Conservation (phyloP, 2,113 vertebrate genomes). For the Stigmatopora argus region DNA sequence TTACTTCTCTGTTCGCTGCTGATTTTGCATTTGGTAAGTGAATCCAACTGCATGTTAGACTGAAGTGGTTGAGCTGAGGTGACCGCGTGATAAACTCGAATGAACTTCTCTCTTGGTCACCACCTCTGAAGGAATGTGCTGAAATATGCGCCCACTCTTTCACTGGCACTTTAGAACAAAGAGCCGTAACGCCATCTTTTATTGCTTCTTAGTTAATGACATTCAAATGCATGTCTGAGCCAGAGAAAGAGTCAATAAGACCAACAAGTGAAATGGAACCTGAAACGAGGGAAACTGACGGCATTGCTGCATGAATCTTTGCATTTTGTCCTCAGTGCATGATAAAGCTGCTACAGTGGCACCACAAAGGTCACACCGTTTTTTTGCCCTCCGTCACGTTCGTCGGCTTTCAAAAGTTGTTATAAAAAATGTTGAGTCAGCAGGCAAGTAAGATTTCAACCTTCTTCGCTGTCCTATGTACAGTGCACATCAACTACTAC, state of each 20-base stretch:
- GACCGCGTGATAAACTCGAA: conserved; percentile 45
- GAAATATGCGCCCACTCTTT: conserved; percentile 64
- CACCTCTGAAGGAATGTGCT: conserved; percentile 54
- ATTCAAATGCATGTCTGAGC: conserved; percentile 30
- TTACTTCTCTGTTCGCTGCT: conserved; percentile 77
- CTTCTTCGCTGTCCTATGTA: too few relatives aligned
- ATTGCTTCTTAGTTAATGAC: conserved; percentile 3
- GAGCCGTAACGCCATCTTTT: conserved; percentile 6
- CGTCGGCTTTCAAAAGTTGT: too few relatives aligned
- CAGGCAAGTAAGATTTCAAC: too few relatives aligned
- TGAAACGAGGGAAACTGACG: conserved; percentile 15
- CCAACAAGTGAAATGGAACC: conserved; percentile 28
- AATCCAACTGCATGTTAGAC: conserved; percentile 75
- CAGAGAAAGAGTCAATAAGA: conserved; percentile 68
- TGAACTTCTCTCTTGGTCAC: conserved; percentile 61
- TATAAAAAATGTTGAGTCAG: too few relatives aligned
- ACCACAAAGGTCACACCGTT: neutral
- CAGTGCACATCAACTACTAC: too few relatives aligned
- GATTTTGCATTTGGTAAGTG: conserved; percentile 81
- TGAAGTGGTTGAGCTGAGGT: conserved; percentile 73
- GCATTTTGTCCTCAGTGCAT: conserved; percentile 68
- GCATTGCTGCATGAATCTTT: conserved; percentile 65
- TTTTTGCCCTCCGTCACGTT: too few relatives aligned
- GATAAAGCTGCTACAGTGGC: conserved; percentile 24
- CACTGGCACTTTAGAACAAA: conserved; percentile 61